Evolutionary conservation across 2,888 invertebrate genomes (phyloP), one percentile per base, ranked within the genome.

Genomic region (Pollenia amentaria): DNA sequence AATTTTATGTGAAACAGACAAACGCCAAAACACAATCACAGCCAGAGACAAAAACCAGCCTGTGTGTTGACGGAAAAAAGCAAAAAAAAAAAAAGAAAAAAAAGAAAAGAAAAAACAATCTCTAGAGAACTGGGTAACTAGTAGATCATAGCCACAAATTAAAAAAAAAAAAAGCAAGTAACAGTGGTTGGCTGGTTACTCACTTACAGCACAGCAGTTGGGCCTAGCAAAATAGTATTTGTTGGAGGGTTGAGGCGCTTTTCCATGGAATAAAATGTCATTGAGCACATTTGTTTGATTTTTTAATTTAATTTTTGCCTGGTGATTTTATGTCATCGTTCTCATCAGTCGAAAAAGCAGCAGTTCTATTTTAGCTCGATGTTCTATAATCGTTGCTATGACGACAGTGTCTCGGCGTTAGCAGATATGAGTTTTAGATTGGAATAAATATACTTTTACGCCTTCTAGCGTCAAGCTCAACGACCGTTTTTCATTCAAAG

Each of bases 1-100:
- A 90, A 89, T 90, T 90, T 90, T 89, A 90, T 90, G 88, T 88
- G 88, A 51, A 83, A 82, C 48, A 65, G 55, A 73, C 73, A 62
- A 62, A 65, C 73, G 42, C 65, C 29, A 29, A 65, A 62, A 53
- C 42, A 75, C 46, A 81, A 73, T 65, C 73, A 65, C 73, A 67
- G 65, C 38, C 57, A n/a, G 57, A 81, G 55, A 73, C 53, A 18
- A 55, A 46, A 57, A 55, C 53, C 60, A 44, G 73, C 55, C 72
- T 73, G 16, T 42, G 16, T 38, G 42, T 42, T 60, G 62, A 38
- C n/a, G 18, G 21, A 18, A 53, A 79, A 51, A 53, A 44, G 2
- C 29, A 3, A 44, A 46, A 46, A 11, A 72, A 42, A 12, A 1
- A 55, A 40, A 67, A 14, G 21, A 14, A 10, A 21, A 65, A 64